Evolutionary conservation across 2,113 vertebrate genomes (phyloP), one percentile per base, ranked within the genome.

Genomic region (Anguilla rostrata): DNA sequence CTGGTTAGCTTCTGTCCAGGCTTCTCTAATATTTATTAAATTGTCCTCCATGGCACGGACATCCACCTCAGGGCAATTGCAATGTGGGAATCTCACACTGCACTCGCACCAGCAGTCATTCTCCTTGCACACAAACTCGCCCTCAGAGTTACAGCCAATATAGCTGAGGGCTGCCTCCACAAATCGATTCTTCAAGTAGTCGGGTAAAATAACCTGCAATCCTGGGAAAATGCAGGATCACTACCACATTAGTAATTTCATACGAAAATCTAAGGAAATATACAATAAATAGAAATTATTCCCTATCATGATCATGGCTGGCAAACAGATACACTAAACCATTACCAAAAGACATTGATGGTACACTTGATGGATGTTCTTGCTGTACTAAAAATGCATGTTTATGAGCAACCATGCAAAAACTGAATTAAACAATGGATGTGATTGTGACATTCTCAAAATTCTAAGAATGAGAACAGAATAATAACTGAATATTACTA

Each of bases 91-190:
- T 86, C 93, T 93, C 0, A 60, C 85, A n/a, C 91, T 91, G 49
- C 96, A 96, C 63, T 93, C 93, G 90, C 96, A 96, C 95, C 95
- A 96, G 93, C 96, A 96, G 91, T 96, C 96, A 39, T 88, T 94
- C 92, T 96, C 90, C 71, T 90, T 92, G 90, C 96, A 96, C 91
- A 95, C 94, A 86, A 96, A 96, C 89, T 95, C 94, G 56, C 96
- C 96, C 87, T 96, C 94, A 66, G 95, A 95, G 87, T 96, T 96
- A 89, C 96, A 96, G 63, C 93, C 95, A 12, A 96, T 94, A 91
- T 96, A 96, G 88, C 93, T 95, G 86, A 96, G 96, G 81, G 96
- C 96, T 11, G 96, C 96, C 90, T 96, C 93, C 86, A 96, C 94
- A 83, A 96, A 96, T 88, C 92, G 90, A 83, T 90, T 90, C 86